A percentile compares a stretch with the other conserved stretches of the same genome.
Evolutionary conservation across 2,113 vertebrate genomes (phyloP).

Genomic region (Thamnophis sirtalis): DNA sequence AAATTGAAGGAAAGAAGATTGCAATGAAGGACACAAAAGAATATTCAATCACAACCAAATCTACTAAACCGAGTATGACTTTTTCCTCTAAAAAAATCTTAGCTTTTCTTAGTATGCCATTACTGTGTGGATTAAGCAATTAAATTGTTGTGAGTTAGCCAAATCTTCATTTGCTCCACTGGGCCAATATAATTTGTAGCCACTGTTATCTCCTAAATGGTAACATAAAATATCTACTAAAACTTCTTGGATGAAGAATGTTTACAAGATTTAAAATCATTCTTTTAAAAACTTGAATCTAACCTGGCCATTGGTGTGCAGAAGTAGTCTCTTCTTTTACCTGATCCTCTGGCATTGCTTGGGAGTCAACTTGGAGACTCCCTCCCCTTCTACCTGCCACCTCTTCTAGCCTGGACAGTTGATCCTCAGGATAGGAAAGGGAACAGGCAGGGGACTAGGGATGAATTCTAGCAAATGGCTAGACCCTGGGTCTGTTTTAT

Average conservation of each 20-base stretch:
- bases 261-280: neutral
- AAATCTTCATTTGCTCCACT: no score
- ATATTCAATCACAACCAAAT: conserved; percentile 86
- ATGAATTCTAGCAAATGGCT: neutral
- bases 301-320: neutral
- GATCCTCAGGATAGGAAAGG: neutral
- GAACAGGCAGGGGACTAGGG: neutral
- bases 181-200: neutral
- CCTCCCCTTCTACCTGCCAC: neutral
- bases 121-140: neutral
- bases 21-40: conserved; percentile 96
- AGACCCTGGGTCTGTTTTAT: neutral
- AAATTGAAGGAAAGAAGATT: conserved; percentile 97
- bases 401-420: neutral
- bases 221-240: neutral
- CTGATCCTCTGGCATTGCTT: neutral
- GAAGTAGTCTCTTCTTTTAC: neutral
- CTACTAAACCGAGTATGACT: conserved; percentile 89
- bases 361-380: neutral
- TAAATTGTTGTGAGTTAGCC: neutral
- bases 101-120: neutral
- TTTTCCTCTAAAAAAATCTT: neutral
- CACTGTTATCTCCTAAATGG: neutral
- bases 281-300: neutral
- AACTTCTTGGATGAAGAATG: neutral